Conservation (phyloP, 2,797 vertebrate species). For the Netta rufina region DNA sequence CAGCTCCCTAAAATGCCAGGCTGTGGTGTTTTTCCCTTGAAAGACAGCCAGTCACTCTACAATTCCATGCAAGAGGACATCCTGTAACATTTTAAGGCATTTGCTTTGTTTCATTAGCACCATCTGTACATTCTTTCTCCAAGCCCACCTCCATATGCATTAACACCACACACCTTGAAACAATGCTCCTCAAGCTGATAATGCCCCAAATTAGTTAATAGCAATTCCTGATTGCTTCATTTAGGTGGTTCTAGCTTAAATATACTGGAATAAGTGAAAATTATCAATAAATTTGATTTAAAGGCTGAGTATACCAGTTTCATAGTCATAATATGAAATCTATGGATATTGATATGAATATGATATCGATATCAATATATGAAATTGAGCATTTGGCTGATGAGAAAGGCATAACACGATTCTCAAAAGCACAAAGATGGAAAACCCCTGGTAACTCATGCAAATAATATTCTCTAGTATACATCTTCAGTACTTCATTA, state of each 20-base stretch:
- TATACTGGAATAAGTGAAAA: conserved; percentile 30
- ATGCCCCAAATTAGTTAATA: conserved; percentile 46
- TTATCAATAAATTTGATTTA: conserved; percentile 13
- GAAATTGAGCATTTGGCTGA: background rate
- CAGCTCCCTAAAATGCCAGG: background rate
- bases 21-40: accelerated
- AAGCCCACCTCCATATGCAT: background rate
- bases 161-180: conserved; percentile 6
- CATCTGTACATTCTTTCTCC: background rate
- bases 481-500: conserved; percentile 24
- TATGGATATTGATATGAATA: background rate
- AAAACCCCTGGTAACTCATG: background rate
- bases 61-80: accelerated
- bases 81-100: background rate
- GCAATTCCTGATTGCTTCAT: background rate
- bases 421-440: background rate
- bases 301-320: background rate
- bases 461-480: background rate
- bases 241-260: background rate
- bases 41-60: background rate
- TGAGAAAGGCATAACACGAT: background rate
- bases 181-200: background rate
- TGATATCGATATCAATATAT: no score
- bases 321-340: background rate
- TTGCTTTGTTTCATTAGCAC: background rate